phyloP scores from a whole-genome alignment of 2,797 vertebrate genomes.

The Epinephelus awoara region DNA sequence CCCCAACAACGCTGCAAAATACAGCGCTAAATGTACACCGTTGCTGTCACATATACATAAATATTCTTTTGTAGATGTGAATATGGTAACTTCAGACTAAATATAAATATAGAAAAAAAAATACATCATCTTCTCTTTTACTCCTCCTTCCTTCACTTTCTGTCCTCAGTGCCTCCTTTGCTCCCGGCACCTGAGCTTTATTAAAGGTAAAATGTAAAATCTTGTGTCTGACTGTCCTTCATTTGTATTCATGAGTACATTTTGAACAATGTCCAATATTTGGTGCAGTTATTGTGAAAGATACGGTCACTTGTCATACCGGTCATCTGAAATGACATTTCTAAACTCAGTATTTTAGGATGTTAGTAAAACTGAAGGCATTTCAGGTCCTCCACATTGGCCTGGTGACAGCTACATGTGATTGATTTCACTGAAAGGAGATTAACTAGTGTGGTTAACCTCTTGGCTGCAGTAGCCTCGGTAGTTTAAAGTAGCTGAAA shows the following conservation, averaged over 20 bases:
- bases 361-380: slow-evolving; percentile 12
- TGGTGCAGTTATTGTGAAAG: background rate
- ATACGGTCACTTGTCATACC: slow-evolving; percentile 2
- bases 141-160: background rate
- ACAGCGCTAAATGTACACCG: slow-evolving; percentile 1
- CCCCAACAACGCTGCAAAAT: slow-evolving; percentile 40
- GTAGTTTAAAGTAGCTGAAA: background rate
- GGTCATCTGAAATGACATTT: slow-evolving; percentile 25
- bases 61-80: slow-evolving; percentile 14
- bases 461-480: background rate
- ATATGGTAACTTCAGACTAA: background rate
- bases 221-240: background rate
- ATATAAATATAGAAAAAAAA: background rate
- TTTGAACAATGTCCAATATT: slow-evolving; percentile 2
- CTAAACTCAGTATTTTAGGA: slow-evolving; percentile 26
- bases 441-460: slow-evolving; percentile 25
- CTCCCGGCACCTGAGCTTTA: background rate
- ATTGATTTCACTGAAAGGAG: slow-evolving; percentile 24
- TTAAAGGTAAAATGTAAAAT: background rate
- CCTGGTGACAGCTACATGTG: slow-evolving; percentile 19
- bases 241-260: slow-evolving; percentile 12
- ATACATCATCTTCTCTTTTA: background rate
- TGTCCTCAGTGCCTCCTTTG: background rate
- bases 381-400: slow-evolving; percentile 21
- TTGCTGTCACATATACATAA: slow-evolving; percentile 19